A percentile compares a stretch with the other conserved stretches of the same genome.
phyloP scores from a whole-genome alignment of 2,888 invertebrate species.

The Stegophylla sp. region DNA sequence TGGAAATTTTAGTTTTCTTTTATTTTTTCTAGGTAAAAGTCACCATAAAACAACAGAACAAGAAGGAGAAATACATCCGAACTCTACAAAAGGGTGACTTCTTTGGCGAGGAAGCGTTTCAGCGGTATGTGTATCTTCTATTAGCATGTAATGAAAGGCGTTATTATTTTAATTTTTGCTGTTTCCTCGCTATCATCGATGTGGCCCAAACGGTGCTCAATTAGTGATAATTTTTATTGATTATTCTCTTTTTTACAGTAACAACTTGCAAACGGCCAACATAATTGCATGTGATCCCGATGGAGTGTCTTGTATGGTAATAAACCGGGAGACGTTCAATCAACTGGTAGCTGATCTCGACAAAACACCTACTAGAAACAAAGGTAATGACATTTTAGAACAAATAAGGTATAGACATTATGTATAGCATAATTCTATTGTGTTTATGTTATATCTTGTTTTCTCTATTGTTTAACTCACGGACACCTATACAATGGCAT shows the following conservation, averaged over 20 bases:
- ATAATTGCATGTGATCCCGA: constrained; percentile 92
- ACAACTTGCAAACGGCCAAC: constrained; percentile 95
- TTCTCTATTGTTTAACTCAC: no score
- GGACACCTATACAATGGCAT: no score
- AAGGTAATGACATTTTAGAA: constrained; percentile 82
- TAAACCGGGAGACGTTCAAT: constrained; percentile 95
- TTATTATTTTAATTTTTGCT: neutral
- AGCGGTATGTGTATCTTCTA: constrained; percentile 73
- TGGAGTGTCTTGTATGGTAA: constrained; percentile 92
- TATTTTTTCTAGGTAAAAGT: constrained; percentile 78
- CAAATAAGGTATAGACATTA: constrained; percentile 79
- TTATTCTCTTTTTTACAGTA: no score
- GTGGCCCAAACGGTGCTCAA: no score
- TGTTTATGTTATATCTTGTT: no score
- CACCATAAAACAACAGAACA: constrained; percentile 83
- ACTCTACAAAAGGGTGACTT: constrained; percentile 91
- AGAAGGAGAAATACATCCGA: constrained; percentile 89
- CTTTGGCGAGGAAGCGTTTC: constrained; percentile 95
- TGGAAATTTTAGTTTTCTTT: neutral
- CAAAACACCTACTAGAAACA: constrained; percentile 89
- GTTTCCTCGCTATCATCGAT: no score
- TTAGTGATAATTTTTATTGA: no score
- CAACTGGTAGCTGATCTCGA: constrained; percentile 92
- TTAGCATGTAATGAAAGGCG: neutral
- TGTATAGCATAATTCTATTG: no score